Percentiles rank a stretch among this genome's conserved stretches.
These are phyloP conservation scores for Pterocles gutturalis DNA, from an alignment of 2,113 vertebrate genomes.

Conservation along the genomic window DNA sequence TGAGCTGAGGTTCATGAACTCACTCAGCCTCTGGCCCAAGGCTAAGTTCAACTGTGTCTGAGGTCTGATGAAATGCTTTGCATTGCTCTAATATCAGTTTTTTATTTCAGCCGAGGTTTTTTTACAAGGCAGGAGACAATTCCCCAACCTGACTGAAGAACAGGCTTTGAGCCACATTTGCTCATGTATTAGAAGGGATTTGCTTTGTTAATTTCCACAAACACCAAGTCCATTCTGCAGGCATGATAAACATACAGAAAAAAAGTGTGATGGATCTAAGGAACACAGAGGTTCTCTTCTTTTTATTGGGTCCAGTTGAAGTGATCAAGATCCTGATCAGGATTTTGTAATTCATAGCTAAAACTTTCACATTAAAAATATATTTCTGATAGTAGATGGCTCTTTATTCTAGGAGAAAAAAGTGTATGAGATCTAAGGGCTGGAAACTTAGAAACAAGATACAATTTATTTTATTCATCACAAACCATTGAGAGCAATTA, in stretches of 20 bases:
- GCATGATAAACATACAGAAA: neutral
- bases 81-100: conserved; percentile 1
- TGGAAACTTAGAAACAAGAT: conserved; percentile 3
- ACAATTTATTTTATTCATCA: neutral
- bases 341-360: neutral
- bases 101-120: conserved; percentile 2
- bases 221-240: neutral
- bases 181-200: neutral
- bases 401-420: neutral
- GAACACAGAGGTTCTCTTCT: neutral
- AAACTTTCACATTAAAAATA: neutral
- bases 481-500: neutral
- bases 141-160: neutral
- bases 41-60: conserved; percentile 3
- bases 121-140: neutral
- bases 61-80: conserved; percentile 23
- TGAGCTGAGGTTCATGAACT: conserved; percentile 31
- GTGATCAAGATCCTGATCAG: neutral
- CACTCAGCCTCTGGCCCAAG: neutral
- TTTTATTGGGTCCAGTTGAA: neutral
- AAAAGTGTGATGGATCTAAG: neutral
- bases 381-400: neutral
- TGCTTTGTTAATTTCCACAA: conserved; percentile 39
- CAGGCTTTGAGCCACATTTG: neutral
- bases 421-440: neutral